phyloP scores from a whole-genome alignment of 2,888 invertebrate species.

The Phortica magna region DNA sequence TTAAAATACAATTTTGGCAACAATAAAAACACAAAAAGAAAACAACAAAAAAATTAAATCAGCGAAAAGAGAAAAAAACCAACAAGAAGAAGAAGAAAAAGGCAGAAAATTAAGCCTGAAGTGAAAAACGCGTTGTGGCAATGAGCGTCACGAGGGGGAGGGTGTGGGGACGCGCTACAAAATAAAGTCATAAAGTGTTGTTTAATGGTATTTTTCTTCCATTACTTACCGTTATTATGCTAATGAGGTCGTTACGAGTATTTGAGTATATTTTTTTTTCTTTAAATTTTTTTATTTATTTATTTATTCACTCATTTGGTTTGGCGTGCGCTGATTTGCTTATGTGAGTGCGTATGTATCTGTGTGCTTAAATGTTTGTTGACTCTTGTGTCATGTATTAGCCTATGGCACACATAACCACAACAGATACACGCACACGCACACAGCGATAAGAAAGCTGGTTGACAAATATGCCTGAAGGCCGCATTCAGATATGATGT shows the following conservation, averaged over 20 bases:
- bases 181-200: constrained; percentile 77
- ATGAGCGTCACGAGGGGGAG: constrained; percentile 5
- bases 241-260: constrained; percentile 75
- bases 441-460: neutral
- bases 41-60: constrained; percentile 1
- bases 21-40: constrained; percentile 19
- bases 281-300: constrained; percentile 4
- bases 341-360: constrained; percentile 44
- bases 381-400: constrained; percentile 14
- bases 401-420: constrained; percentile 37
- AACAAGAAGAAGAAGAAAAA: neutral
- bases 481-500: constrained; percentile 21
- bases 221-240: constrained; percentile 76
- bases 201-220: constrained; percentile 76
- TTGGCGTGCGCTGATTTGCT: constrained; percentile 28
- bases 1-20: constrained; percentile 18
- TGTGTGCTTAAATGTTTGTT: constrained; percentile 23
- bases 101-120: constrained; percentile 40
- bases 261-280: constrained; percentile 61
- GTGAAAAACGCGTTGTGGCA: constrained; percentile 47
- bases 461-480: constrained; percentile 27
- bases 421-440: constrained; percentile 34
- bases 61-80: neutral
- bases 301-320: constrained; percentile 40
- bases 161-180: constrained; percentile 41